Base-by-base conservation (phyloP, 2,797 vertebrate species). In the Ctenopoma kingsleyae region DNA sequence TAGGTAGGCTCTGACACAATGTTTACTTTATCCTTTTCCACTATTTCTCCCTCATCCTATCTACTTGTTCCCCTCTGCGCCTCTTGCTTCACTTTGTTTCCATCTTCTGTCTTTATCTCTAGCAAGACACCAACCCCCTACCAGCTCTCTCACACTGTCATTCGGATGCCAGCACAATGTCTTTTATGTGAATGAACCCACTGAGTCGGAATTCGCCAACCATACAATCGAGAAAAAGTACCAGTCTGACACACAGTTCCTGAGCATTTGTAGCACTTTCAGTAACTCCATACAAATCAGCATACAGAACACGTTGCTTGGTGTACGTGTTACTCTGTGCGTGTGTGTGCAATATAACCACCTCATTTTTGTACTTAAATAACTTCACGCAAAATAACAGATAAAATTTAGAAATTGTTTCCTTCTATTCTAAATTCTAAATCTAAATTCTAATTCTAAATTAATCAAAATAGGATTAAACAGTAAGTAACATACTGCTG, bases 381-480 rank as follows among this genome's bases (percentile, higher is more conserved):
- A 27, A 27, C 25, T 27, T 3, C 25, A 4, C 4, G 25, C 25
- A 27, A 27, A 27, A 5, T 4, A 4, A 27, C 25, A 27, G 25
- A 27, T 27, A 27, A 27, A 27, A 27, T 4, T n/a, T 50, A 20
- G 23, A 25, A 25, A 25, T 2, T 25, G 23, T 25, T 25, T 2
- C 23, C 23, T 25, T 25, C 23, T 25, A 25, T 25, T 25, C n/a
- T n/a, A n/a, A n/a, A n/a, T n/a, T n/a, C n/a, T n/a, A n/a, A n/a
- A n/a, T n/a, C n/a, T n/a, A n/a, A n/a, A n/a, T n/a, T n/a, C n/a
- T n/a, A n/a, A n/a, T n/a, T n/a, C n/a, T n/a, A n/a, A n/a, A n/a
- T 38, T 46, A 61, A 74, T 81, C 76, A 75, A 54, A 67, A 38
- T 46, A 38, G 44, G 66, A 63, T 79, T 66, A 81, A 8, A 49